Evolutionary conservation across 2,888 invertebrate genomes (phyloP), one percentile per base, ranked within the genome.

Genomic region (Keiferia lycopersicella): DNA sequence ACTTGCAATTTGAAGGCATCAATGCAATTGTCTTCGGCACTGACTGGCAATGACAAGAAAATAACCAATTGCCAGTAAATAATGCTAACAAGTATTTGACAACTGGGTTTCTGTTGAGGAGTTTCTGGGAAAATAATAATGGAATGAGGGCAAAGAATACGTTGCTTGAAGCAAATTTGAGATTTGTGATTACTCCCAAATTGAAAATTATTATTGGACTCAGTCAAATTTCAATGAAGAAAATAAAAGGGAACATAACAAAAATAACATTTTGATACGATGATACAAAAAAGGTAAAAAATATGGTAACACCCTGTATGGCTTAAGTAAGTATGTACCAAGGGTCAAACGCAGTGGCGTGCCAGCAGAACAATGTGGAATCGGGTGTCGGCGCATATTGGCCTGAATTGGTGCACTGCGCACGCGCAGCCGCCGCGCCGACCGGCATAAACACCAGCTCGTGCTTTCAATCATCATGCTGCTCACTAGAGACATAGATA

Each of bases 1-100:
- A 78, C 65, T 64, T 68, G 73, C 79, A 83, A 83, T 83, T 83
- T 80, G 69, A 65, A 66, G 73, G 73, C 71, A 73, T 70, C 66
- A 68, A 72, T 68, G 67, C 63, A 65, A 63, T 64, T 63, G 53
- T 64, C 61, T 50, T 51, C n/a, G 30, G 16, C 45, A 8, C 6
- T 57, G 20, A 48, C 41, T 41, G 56, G 61, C 50, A 61, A 64
- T 65, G 62, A 67, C 56, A 56, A 16, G 26, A 26, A 56, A 34
- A 34, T 66, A 68, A 70, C 69, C 68, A 71, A 67, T 71, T 69
- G 67, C 38, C 61, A 45, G 41, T 26, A 38, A 41, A 30, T 45
- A n/a, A n/a, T 30, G 48, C 48, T 61, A 50, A 38, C 30, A n/a
- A 38, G 18, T 10, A 58, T 39, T 20, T 18, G 58, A 16, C 10